phyloP scores from a whole-genome alignment of 2,797 vertebrate genomes.

The Melanotaenia parkinsoni region DNA sequence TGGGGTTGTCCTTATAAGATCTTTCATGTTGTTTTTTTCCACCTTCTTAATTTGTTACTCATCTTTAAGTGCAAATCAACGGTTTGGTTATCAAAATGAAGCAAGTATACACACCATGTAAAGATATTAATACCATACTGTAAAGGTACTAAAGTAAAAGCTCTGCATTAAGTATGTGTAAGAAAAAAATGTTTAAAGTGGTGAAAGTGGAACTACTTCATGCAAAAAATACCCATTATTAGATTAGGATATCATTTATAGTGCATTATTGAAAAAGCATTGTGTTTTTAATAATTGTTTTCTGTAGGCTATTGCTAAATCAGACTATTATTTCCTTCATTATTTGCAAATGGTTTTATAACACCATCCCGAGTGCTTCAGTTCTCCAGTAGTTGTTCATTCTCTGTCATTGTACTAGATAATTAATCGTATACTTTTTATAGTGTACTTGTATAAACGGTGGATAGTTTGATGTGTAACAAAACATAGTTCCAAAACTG shows the following conservation, averaged over 20 bases:
- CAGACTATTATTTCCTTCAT: neutral
- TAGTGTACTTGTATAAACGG: neutral
- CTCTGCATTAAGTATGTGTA: too few relatives aligned
- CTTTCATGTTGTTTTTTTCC: too few relatives aligned
- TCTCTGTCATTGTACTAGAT: neutral
- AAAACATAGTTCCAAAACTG: neutral
- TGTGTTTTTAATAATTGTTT: neutral
- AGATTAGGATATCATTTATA: neutral
- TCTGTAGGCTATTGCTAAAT: neutral
- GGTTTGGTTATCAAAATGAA: too few relatives aligned
- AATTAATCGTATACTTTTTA: neutral
- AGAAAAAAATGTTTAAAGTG: too few relatives aligned
- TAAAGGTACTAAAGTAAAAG: too few relatives aligned
- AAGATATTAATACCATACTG: too few relatives aligned
- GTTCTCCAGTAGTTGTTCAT: neutral
- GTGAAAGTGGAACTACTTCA: neutral
- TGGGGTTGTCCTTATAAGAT: too few relatives aligned
- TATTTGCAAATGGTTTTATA: too few relatives aligned
- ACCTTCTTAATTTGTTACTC: too few relatives aligned
- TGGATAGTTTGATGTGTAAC: neutral
- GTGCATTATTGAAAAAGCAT: neutral
- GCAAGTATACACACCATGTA: too few relatives aligned
- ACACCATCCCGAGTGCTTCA: neutral
- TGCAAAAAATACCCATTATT: neutral
- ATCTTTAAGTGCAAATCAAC: too few relatives aligned